Evolutionary conservation across 2,797 vertebrate genomes (phyloP).

Genomic region (Hoplostethus atlanticus): DNA sequence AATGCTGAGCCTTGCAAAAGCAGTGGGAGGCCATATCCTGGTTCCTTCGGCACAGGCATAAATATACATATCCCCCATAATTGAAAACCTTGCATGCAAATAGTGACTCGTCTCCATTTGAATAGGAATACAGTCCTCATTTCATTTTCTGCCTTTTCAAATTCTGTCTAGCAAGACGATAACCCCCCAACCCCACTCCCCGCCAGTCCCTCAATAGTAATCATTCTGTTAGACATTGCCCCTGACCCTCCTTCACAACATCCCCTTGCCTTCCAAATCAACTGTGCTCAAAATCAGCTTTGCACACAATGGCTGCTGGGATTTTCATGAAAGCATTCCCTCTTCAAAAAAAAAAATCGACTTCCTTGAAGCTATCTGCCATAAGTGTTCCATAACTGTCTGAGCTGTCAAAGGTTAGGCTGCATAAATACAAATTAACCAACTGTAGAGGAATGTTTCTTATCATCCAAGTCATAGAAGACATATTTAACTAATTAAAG

Average conservation of each 20-base stretch:
- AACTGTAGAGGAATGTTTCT: no score
- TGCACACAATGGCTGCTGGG: slow-evolving; percentile 18
- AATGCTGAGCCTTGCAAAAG: slow-evolving; percentile 37
- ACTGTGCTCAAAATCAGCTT: slow-evolving; percentile 39
- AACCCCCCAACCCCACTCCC: slow-evolving; percentile 50
- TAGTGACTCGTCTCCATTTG: slow-evolving; percentile 57
- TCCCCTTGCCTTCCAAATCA: slow-evolving; percentile 21
- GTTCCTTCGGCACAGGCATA: slow-evolving; percentile 54
- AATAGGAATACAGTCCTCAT: slow-evolving; percentile 73
- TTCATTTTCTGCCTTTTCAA: slow-evolving; percentile 66
- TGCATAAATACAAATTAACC: no score
- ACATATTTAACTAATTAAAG: no score
- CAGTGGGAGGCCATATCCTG: slow-evolving; percentile 35
- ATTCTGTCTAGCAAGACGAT: slow-evolving; percentile 60
- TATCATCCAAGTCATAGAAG: no score
- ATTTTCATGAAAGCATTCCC: slow-evolving; percentile 24
- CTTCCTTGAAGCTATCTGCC: no score
- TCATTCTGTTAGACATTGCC: slow-evolving; percentile 35
- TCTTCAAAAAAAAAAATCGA: no score
- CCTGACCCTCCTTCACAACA: slow-evolving; percentile 34
- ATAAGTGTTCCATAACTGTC: neutral
- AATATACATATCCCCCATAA: slow-evolving; percentile 65
- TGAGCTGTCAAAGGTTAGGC: neutral
- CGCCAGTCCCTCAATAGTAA: slow-evolving; percentile 50
- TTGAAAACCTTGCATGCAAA: slow-evolving; percentile 63